Percentiles rank a stretch among this genome's conserved stretches.
phyloP scores from a whole-genome alignment of 2,888 invertebrate genomes.

The Hirudinaria manillensis region DNA sequence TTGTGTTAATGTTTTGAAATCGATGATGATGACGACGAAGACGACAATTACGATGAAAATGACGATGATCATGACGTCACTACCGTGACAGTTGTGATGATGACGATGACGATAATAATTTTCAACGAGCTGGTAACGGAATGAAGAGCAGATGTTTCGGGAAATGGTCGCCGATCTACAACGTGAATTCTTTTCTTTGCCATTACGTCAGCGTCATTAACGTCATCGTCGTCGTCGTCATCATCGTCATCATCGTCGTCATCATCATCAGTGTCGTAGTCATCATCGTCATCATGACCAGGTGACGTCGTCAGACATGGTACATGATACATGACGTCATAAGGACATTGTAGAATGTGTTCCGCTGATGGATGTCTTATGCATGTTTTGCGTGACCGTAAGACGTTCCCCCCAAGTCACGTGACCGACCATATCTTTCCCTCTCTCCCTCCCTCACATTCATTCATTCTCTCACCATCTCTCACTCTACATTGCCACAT shows the following conservation, averaged over 20 bases:
- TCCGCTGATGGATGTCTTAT: neutral
- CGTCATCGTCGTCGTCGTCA: conserved; percentile 24
- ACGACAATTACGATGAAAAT: conserved; percentile 5
- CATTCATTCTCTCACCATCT: conserved; percentile 13
- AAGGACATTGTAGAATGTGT: neutral
- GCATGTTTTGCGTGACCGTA: neutral
- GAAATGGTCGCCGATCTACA: no score
- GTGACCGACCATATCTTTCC: neutral
- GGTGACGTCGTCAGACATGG: neutral
- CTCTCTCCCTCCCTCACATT: conserved; percentile 13
- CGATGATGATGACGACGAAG: conserved; percentile 9
- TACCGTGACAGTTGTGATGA: neutral
- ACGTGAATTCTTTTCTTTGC: neutral
- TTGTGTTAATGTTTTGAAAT: no score
- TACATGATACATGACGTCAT: neutral
- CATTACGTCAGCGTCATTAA: neutral
- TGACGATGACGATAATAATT: neutral
- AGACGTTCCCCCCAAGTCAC: neutral
- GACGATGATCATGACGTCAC: neutral
- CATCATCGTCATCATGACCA: neutral
- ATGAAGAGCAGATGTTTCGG: no score
- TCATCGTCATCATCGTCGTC: conserved; percentile 2
- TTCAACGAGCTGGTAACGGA: no score
- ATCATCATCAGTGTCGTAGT: neutral
- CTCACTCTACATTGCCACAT: neutral